Base-by-base conservation (phyloP, 2,888 invertebrate genomes). In the Encarsia formosa region DNA sequence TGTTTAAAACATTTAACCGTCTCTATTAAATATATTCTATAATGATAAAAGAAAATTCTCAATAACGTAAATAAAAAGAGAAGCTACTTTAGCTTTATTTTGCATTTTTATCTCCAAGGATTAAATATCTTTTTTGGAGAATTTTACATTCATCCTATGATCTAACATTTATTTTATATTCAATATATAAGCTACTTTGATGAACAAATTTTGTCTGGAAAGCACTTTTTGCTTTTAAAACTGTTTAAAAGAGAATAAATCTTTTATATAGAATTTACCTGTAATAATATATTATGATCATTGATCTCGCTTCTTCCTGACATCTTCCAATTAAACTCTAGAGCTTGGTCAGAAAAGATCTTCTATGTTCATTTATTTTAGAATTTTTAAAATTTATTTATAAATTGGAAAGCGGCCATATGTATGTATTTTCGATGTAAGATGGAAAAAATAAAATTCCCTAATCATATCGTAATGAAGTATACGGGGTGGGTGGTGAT, bases 401-500 rank as follows among this genome's bases (percentile, higher is more conserved):
- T 51, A 26, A 31, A 49, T 38, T 34, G 42, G 44, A n/a, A 51
- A 32, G 47, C 38, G 50, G 37, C 44, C 22, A 48, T 45, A 35
- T 47, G 24, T 41, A 43, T 41, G 56, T 49, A 43, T 46, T 47
- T 45, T 52, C 44, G 45, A 32, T 39, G 39, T 39, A 49, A 51
- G 26, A 45, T 24, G 41, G 32, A 24, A 40, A 32, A 23, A 35
- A 31, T 31, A 26, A 29, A 34, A 49, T 50, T 37, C 40, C 37
- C 49, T 52, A 20, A 52, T 49, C 55, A 52, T 55, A 55, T 52
- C 55, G 41, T 49, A 48, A 52, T 29, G 47, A 52, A 32, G 38
- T 52, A 52, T 38, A 46, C 39, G 39, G 49, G 34, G 43, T 24
- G 47, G 16, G 37, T 8, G 22, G 31, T 18, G 22, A 40, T 49